Base-by-base conservation (phyloP, 1,140 invertebrate species). In the Drosophila athabasca region DNA sequence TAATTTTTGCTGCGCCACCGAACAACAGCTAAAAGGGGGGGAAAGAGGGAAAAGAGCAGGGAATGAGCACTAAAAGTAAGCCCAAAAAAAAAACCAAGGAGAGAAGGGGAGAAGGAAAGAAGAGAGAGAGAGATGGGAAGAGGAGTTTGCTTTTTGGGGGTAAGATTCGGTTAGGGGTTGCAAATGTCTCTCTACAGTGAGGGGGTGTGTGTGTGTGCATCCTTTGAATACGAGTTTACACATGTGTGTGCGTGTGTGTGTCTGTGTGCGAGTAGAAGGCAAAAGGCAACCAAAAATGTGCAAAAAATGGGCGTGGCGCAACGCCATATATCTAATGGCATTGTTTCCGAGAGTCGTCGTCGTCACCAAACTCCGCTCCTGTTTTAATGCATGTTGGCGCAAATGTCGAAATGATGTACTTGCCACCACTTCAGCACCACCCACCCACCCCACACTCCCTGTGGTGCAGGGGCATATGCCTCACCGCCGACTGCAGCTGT, bases 321-420 rank as follows among this genome's bases (percentile, higher is more conserved):
- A 53, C 69, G 78, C 82, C 65, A 88, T 83, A 88, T 72, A 79
- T 88, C 83, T 87, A 87, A 87, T 87, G 83, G 83, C 83, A 79
- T 87, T 87, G 83, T 87, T 87, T 83, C 79, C 83, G 78, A 69
- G 73, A 69, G 68, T 71, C 87, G 64, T 60, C 17, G 52, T 51
- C 17, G 44, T 74, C 60, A 44, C 24, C 35, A 35, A 31, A 41
- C 44, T 55, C 35, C 49, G 17, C 66, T 66, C 65, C 78, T 81
- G 74, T 81, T 87, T 87, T 88, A 87, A 87, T 87, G 82, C 83
- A 87, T 87, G 83, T 79, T 71, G 66, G 83, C 70, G 82, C 67
- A 87, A 88, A 87, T 88, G 83, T 87, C 69, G 66, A 79, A 87
- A 87, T 88, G 75, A 88, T 87, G 83, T 87, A 88, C 69, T 79